These are phyloP conservation scores for Lasioglossum villosulum DNA, from an alignment of 2,888 invertebrate genomes.

Conservation along the genomic window DNA sequence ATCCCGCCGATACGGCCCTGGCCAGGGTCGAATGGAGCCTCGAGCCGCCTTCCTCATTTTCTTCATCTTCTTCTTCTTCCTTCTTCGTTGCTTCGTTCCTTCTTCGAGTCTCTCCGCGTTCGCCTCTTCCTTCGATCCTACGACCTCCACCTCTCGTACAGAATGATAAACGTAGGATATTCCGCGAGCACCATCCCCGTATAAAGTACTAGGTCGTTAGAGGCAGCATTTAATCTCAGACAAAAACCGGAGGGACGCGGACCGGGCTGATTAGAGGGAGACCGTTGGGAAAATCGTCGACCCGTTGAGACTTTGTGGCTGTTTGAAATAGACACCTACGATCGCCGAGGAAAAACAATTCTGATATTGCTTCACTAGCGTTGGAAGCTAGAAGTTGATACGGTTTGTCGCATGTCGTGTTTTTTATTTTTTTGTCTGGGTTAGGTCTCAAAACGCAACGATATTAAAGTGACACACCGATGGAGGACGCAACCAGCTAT, in stretches of 20 bases:
- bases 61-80: constrained; percentile 63
- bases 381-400: too few species aligned
- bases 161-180: constrained; percentile 72
- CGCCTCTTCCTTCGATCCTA: constrained; percentile 59
- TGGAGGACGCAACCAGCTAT: too few species aligned
- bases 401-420: too few species aligned
- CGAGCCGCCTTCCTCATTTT: constrained; percentile 68
- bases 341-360: neutral
- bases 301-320: constrained; percentile 31
- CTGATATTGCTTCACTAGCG: neutral
- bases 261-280: constrained; percentile 61
- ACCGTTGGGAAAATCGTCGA: constrained; percentile 24
- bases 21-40: constrained; percentile 71
- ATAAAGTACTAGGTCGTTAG: constrained; percentile 67
- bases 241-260: constrained; percentile 57
- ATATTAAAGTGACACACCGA: neutral
- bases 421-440: too few species aligned
- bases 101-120: constrained; percentile 30
- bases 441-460: neutral
- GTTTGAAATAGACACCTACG: constrained; percentile 26
- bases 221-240: constrained; percentile 58
- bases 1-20: constrained; percentile 75
- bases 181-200: constrained; percentile 59
- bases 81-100: constrained; percentile 32
- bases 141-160: constrained; percentile 62